Evolutionary conservation across 2,888 invertebrate species (phyloP).

Genomic region (Pristionchus entomophagus): DNA sequence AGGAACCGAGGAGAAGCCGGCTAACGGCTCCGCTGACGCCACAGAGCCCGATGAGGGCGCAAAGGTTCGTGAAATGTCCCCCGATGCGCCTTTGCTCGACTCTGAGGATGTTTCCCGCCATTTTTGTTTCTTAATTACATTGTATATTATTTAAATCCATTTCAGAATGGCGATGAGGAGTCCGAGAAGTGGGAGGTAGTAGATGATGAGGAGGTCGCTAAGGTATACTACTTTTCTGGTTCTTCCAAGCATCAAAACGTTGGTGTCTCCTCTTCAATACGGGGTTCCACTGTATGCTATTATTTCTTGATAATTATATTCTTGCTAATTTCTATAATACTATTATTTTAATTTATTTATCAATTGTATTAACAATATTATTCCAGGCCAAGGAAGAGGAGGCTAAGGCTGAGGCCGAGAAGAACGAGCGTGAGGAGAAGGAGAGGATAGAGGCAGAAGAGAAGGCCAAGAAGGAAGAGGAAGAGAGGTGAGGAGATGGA

Average conservation of each 20-base stretch:
- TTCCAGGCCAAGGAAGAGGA: slow-evolving; percentile 49
- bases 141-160: background rate
- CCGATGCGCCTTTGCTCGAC: too few relatives aligned
- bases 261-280: too few relatives aligned
- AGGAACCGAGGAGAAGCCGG: background rate
- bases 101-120: too few relatives aligned
- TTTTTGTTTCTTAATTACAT: background rate
- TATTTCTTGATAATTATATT: too few relatives aligned
- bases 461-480: slow-evolving; percentile 26
- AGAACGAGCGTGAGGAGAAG: slow-evolving; percentile 40
- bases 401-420: slow-evolving; percentile 45
- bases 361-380: background rate
- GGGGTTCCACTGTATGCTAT: too few relatives aligned
- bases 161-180: slow-evolving; percentile 39
- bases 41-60: background rate
- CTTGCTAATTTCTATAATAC: background rate
- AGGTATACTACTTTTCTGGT: slow-evolving; percentile 35
- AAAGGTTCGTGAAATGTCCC: background rate
- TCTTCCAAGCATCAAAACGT: background rate
- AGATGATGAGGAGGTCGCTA: slow-evolving; percentile 51
- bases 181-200: slow-evolving; percentile 53
- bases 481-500: background rate
- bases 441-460: background rate
- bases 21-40: slow-evolving; percentile 28
- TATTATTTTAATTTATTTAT: background rate